A percentile compares a stretch with the other conserved stretches of the same genome.
These are phyloP conservation scores for Polyommatus iphigenia DNA, from an alignment of 2,888 invertebrate genomes.

Conservation along the genomic window DNA sequence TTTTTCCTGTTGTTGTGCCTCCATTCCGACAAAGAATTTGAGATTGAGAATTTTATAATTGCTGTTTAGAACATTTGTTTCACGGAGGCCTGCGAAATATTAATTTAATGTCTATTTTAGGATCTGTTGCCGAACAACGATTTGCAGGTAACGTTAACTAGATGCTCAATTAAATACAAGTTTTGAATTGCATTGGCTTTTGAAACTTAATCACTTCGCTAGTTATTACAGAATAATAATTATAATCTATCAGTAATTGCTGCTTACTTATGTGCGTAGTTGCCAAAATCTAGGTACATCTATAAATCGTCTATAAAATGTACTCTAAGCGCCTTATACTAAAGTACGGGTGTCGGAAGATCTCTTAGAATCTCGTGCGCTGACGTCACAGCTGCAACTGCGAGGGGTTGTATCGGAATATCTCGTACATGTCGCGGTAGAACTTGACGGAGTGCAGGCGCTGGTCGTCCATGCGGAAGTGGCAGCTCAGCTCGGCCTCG, in stretches of 20 bases:
- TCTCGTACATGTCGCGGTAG: no score
- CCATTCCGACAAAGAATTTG: not conserved
- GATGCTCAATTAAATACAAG: not conserved
- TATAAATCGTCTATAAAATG: not conserved
- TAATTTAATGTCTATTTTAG: not conserved
- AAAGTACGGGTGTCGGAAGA: no score
- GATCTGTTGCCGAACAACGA: not conserved
- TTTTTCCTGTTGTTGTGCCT: not conserved
- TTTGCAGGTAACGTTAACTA: not conserved
- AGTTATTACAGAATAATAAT: no score
- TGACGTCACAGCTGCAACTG: constrained; percentile 56
- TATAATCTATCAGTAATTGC: no score
- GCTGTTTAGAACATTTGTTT: not conserved
- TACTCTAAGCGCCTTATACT: not conserved
- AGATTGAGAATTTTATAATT: not conserved
- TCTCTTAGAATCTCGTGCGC: constrained; percentile 52
- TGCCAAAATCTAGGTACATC: not conserved
- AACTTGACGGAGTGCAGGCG: no score
- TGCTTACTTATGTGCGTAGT: no score
- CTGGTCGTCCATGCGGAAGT: no score
- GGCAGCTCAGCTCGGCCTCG: no score
- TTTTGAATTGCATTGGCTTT: not conserved
- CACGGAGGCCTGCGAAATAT: not conserved
- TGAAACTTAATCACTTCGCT: not conserved
- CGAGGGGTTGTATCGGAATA: no score